These are phyloP conservation scores for Globodera rostochiensis DNA, from an alignment of 1,140 invertebrate species.

Conservation along the genomic window DNA sequence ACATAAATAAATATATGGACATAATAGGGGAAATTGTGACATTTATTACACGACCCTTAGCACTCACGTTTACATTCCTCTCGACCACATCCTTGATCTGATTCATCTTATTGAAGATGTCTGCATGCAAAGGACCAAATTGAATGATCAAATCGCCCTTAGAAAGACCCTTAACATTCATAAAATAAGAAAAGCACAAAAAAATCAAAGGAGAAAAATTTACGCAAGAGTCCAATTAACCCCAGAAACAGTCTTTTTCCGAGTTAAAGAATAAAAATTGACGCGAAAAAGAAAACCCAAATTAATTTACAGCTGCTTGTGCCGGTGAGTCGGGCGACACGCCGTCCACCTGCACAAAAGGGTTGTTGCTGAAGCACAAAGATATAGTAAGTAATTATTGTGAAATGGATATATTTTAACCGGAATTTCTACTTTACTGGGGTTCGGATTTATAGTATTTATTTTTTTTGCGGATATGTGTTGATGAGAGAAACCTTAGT, in stretches of 20 bases:
- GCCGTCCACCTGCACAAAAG: constrained; percentile 25
- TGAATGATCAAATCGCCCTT: constrained; percentile 39
- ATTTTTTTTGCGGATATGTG: too few relatives aligned
- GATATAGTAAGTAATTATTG: too few relatives aligned
- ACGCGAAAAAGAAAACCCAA: background rate
- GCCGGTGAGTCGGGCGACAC: constrained; percentile 29
- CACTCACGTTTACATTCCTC: constrained; percentile 6
- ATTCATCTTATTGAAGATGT: constrained; percentile 33
- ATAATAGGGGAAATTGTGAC: background rate
- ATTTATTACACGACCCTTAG: too few relatives aligned
- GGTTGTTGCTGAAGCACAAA: constrained; percentile 12
- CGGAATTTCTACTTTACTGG: too few relatives aligned
- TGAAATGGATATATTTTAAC: too few relatives aligned
- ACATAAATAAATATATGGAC: background rate
- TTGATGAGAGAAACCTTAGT: too few relatives aligned
- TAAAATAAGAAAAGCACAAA: too few relatives aligned
- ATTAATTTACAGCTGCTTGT: constrained; percentile 12
- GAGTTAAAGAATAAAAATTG: background rate
- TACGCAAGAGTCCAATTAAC: background rate
- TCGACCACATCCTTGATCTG: constrained; percentile 29
- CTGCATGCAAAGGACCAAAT: constrained; percentile 37
- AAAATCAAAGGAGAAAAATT: too few relatives aligned
- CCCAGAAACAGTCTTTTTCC: background rate
- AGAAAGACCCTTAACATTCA: constrained; percentile 17
- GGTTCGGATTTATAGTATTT: too few relatives aligned